phyloP scores from a whole-genome alignment of 2,113 vertebrate genomes.

The Thomomys bottae region DNA sequence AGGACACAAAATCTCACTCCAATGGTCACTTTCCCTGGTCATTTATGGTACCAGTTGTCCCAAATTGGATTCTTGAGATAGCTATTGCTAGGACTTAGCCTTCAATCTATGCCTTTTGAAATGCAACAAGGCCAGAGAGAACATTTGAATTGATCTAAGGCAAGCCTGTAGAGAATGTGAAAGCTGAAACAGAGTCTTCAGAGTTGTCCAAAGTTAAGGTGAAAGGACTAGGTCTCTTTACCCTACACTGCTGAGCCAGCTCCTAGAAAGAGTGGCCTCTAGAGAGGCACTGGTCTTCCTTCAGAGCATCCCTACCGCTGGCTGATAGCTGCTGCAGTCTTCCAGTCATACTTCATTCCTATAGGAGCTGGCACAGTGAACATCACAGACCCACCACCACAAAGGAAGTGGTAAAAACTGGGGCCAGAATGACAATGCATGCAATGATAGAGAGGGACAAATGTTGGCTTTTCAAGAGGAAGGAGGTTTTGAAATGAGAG shows the following conservation, averaged over 20 bases:
- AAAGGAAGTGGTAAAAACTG: constrained; percentile 51
- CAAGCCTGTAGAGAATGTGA: neutral
- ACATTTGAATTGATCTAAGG: neutral
- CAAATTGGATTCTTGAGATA: neutral
- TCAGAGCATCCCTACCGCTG: neutral
- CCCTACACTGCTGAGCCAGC: neutral
- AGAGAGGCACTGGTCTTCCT: neutral
- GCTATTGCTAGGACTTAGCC: neutral
- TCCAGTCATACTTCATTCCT: neutral
- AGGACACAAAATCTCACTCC: neutral
- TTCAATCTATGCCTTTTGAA: neutral
- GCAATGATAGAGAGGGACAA: constrained; percentile 42
- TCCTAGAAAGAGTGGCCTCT: neutral
- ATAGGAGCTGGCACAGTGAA: neutral
- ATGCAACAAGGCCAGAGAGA: neutral
- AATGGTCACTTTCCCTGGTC: neutral
- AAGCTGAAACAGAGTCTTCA: neutral
- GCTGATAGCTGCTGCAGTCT: neutral
- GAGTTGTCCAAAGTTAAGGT: neutral
- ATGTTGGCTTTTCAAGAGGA: constrained; percentile 46
- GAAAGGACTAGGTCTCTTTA: neutral
- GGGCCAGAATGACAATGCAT: constrained; percentile 9
- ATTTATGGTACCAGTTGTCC: neutral
- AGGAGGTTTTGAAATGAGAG: constrained; percentile 65
- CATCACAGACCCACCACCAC: neutral